Evolutionary conservation across 2,113 vertebrate species (phyloP).

Genomic region (Corythornis madagascariensis): DNA sequence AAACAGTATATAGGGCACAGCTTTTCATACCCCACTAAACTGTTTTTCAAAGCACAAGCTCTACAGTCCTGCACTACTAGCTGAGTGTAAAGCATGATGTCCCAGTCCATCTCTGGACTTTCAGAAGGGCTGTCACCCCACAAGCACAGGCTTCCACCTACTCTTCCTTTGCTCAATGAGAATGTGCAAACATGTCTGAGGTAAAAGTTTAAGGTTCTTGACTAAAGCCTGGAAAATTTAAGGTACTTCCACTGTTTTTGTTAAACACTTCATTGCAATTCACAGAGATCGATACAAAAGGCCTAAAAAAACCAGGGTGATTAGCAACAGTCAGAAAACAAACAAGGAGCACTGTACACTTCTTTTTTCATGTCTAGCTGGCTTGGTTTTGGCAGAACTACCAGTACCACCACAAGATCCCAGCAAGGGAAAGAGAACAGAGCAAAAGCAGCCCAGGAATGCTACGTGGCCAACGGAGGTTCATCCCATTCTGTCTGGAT

Average conservation of each 20-base stretch:
- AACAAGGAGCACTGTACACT: rapidly evolving
- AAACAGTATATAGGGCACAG: background rate
- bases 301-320: background rate
- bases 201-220: background rate
- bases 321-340: background rate
- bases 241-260: background rate
- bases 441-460: background rate
- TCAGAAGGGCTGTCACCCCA: background rate
- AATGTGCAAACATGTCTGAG: rapidly evolving
- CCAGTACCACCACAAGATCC: background rate
- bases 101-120: rapidly evolving
- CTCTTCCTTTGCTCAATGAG: background rate
- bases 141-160: background rate
- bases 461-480: background rate
- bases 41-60: background rate
- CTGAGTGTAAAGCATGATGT: background rate
- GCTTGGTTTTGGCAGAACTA: background rate
- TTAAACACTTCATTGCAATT: background rate
- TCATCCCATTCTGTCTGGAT: background rate
- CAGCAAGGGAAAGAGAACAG: background rate
- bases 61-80: background rate
- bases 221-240: background rate
- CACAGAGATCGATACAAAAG: background rate
- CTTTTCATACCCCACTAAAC: background rate
- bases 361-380: background rate